Conservation (phyloP, 1,140 invertebrate genomes). For the Neotoxoptera formosana region DNA sequence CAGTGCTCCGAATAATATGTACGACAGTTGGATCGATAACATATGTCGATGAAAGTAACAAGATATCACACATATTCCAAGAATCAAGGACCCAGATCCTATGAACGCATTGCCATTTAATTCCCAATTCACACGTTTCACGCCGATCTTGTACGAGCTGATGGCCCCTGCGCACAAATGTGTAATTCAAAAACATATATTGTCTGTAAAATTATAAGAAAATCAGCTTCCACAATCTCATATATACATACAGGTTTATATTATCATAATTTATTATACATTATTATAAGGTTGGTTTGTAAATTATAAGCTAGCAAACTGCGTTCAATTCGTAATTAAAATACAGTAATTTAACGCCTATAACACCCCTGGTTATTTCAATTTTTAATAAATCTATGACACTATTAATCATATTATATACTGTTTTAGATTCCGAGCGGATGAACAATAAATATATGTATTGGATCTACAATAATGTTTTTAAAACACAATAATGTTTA, state of each 20-base stretch:
- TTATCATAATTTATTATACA: not conserved
- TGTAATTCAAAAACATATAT: not conserved
- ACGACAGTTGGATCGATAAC: constrained; percentile 26
- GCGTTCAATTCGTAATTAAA: no score
- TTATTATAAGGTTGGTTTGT: no score
- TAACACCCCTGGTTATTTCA: not conserved
- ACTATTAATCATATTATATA: not conserved
- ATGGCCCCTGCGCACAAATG: not conserved
- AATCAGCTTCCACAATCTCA: not conserved
- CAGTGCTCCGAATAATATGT: constrained; percentile 37
- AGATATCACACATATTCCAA: constrained; percentile 19
- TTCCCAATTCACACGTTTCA: constrained; percentile 45
- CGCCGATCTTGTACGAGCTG: constrained; percentile 44
- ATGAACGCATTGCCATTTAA: constrained; percentile 44
- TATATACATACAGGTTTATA: no score
- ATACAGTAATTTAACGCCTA: no score
- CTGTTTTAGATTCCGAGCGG: not conserved
- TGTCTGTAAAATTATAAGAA: not conserved
- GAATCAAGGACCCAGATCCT: constrained; percentile 30
- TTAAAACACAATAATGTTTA: no score
- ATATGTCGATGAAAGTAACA: constrained; percentile 47
- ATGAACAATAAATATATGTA: not conserved
- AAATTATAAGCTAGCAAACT: no score
- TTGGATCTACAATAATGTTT: no score
- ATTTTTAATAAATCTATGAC: not conserved